These are phyloP conservation scores for Atethmia centrago DNA, from an alignment of 2,888 invertebrate species.

Conservation along the genomic window DNA sequence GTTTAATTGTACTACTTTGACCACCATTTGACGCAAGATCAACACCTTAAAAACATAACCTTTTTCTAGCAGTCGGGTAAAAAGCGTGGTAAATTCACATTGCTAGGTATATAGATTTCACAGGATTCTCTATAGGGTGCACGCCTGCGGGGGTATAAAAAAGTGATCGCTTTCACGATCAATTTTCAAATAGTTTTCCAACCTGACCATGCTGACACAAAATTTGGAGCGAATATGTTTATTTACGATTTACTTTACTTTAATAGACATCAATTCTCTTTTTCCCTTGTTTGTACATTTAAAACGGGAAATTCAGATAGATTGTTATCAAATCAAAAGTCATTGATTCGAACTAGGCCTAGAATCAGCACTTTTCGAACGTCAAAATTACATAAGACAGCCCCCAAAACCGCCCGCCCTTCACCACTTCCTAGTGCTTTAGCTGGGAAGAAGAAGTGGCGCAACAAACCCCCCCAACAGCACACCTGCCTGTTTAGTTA, in stretches of 20 bases:
- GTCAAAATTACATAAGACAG: too few relatives aligned
- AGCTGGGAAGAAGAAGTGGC: too few relatives aligned
- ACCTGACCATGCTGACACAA: not conserved
- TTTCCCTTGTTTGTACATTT: not conserved
- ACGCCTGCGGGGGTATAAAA: constrained; percentile 6
- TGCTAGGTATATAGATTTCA: not conserved
- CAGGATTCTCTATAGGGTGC: not conserved
- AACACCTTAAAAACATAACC: not conserved
- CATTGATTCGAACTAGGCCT: too few relatives aligned
- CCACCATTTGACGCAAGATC: too few relatives aligned
- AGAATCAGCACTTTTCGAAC: too few relatives aligned
- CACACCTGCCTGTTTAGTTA: too few relatives aligned
- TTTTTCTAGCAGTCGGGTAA: not conserved
- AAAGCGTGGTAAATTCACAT: not conserved
- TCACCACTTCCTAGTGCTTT: too few relatives aligned
- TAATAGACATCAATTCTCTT: not conserved
- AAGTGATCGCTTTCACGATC: constrained; percentile 10
- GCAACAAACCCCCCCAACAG: too few relatives aligned
- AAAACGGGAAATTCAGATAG: not conserved
- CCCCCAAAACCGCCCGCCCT: too few relatives aligned
- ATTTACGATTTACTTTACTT: not conserved
- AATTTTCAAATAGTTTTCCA: constrained; percentile 19
- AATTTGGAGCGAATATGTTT: not conserved
- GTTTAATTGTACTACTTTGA: not conserved
- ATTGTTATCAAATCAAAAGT: too few relatives aligned